Evolutionary conservation across 2,888 invertebrate species (phyloP).

Genomic region (Rotaria magnacalcarata): DNA sequence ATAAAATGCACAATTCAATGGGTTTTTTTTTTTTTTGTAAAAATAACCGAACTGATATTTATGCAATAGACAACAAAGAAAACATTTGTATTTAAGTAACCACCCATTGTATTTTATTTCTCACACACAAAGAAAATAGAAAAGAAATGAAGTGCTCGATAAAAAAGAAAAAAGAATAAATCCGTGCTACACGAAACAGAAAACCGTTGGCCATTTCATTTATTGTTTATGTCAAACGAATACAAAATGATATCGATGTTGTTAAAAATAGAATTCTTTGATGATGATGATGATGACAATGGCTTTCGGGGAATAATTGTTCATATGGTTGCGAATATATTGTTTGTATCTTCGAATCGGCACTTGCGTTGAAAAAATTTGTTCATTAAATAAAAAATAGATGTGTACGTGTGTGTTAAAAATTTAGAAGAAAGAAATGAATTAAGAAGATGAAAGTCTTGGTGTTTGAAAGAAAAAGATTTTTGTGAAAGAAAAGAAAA

Average conservation of each 20-base stretch:
- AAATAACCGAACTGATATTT: background rate
- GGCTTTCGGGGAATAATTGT: background rate
- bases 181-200: background rate
- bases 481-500: background rate
- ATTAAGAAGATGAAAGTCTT: background rate
- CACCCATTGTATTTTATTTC: constrained; percentile 26
- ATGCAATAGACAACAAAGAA: background rate
- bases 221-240: background rate
- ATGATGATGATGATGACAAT: background rate
- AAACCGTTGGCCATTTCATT: background rate
- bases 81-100: background rate
- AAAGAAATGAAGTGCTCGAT: background rate
- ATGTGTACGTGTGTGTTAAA: constrained; percentile 4
- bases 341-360: background rate
- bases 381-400: background rate
- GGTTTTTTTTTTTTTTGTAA: background rate
- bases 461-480: background rate
- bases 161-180: background rate
- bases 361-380: background rate
- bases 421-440: background rate
- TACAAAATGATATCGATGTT: background rate
- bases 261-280: background rate
- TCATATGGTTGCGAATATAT: background rate
- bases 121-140: constrained; percentile 22
- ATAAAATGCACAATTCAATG: too few species aligned